phyloP scores from a whole-genome alignment of 1,140 invertebrate genomes.

The Centruroides vittatus region DNA sequence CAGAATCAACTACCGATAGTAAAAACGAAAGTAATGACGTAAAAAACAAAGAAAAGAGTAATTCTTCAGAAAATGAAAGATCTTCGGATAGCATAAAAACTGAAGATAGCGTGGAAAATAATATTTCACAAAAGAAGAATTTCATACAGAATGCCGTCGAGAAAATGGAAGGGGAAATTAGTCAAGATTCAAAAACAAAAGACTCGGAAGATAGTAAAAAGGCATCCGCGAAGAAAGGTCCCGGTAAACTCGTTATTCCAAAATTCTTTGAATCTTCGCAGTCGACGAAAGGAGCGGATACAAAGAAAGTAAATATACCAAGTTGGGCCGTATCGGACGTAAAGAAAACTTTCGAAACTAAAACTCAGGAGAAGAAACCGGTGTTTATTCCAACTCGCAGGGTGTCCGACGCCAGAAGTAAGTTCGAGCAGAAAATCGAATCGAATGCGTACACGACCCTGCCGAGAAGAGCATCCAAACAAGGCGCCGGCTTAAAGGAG shows the following conservation, averaged over 20 bases:
- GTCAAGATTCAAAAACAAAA: not conserved
- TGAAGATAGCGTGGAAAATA: not conserved
- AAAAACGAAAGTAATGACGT: no score
- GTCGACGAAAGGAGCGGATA: no score
- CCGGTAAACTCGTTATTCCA: no score
- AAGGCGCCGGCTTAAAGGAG: no score
- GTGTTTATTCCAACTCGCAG: not conserved
- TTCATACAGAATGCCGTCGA: not conserved
- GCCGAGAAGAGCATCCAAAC: no score
- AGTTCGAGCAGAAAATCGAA: no score
- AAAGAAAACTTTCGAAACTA: slow-evolving; percentile 21
- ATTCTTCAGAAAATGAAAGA: not conserved
- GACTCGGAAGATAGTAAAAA: not conserved
- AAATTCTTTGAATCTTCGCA: no score
- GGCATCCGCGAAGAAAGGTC: no score
- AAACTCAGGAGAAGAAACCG: not conserved
- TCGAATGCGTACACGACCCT: no score
- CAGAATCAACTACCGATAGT: no score
- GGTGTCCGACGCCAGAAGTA: not conserved
- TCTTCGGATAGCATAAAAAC: not conserved
- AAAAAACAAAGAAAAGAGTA: not conserved
- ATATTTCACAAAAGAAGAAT: not conserved
- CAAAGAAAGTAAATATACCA: no score
- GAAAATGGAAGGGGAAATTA: not conserved
- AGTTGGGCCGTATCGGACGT: slow-evolving; percentile 19